Evolutionary conservation across 2,113 vertebrate species (phyloP).

Genomic region (Condylura cristata): DNA sequence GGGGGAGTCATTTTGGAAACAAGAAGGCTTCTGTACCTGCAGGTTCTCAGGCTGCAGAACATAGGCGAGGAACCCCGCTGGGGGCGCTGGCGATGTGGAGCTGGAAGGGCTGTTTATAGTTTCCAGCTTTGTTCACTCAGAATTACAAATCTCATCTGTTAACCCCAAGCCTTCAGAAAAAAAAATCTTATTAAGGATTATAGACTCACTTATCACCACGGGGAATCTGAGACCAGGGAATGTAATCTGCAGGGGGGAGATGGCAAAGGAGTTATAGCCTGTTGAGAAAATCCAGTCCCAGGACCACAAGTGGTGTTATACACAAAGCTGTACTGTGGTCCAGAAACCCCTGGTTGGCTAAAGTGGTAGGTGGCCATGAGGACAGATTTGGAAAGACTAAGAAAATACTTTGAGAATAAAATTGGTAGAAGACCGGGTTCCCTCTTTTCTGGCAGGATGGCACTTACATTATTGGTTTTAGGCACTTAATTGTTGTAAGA

Average conservation of each 20-base stretch:
- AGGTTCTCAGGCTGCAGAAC: neutral
- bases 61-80: neutral
- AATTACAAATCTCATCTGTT: constrained; percentile 28
- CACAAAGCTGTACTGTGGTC: neutral
- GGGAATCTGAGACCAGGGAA: constrained; percentile 20
- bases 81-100: neutral
- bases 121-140: neutral
- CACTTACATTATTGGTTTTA: neutral
- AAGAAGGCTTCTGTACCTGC: neutral
- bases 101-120: neutral
- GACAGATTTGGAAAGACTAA: neutral
- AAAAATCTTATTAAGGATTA: constrained; percentile 22
- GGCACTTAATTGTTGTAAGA: neutral
- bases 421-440: neutral
- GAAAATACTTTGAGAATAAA: neutral
- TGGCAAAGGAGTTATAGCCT: neutral
- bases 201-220: constrained; percentile 1
- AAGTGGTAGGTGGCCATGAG: neutral
- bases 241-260: neutral
- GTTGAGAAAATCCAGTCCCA: neutral
- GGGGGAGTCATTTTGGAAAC: neutral
- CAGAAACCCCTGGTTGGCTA: neutral
- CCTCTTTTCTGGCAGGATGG: neutral
- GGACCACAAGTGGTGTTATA: neutral
- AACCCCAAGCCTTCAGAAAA: neutral